These are phyloP conservation scores for Sciaenops ocellatus DNA, from an alignment of 2,797 vertebrate genomes.

Conservation along the genomic window DNA sequence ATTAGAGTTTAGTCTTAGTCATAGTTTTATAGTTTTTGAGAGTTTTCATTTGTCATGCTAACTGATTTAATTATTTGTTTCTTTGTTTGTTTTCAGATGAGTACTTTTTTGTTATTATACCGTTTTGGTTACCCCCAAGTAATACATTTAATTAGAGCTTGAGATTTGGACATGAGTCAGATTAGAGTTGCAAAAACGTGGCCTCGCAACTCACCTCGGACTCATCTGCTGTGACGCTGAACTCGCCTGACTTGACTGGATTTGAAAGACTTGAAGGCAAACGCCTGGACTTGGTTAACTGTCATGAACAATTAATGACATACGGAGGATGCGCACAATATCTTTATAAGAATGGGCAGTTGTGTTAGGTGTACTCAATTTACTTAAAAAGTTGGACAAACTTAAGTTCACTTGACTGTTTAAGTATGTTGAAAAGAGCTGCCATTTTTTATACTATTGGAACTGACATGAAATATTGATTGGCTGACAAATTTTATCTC, in stretches of 20 bases:
- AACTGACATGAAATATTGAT: not conserved
- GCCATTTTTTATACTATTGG: not conserved
- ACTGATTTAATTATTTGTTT: not conserved
- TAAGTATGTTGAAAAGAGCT: not conserved
- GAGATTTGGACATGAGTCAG: not conserved
- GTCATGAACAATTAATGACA: not conserved
- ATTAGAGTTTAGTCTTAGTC: slow-evolving; percentile 5
- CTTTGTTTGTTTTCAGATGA: not conserved
- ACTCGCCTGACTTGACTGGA: not conserved
- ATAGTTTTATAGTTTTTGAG: not conserved
- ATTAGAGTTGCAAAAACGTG: not conserved
- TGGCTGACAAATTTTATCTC: not conserved
- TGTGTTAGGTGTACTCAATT: not conserved
- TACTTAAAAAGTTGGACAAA: no score
- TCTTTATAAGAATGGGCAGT: not conserved
- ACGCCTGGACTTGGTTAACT: not conserved
- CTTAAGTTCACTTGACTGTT: not conserved
- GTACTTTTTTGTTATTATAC: no score
- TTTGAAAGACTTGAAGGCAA: not conserved
- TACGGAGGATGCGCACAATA: not conserved
- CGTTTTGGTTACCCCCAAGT: no score
- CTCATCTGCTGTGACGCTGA: not conserved
- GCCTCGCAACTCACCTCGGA: not conserved
- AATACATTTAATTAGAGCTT: not conserved
- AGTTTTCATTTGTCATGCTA: not conserved